Evolutionary conservation across 2,797 vertebrate genomes (phyloP).

Genomic region (Erithacus rubecula): DNA sequence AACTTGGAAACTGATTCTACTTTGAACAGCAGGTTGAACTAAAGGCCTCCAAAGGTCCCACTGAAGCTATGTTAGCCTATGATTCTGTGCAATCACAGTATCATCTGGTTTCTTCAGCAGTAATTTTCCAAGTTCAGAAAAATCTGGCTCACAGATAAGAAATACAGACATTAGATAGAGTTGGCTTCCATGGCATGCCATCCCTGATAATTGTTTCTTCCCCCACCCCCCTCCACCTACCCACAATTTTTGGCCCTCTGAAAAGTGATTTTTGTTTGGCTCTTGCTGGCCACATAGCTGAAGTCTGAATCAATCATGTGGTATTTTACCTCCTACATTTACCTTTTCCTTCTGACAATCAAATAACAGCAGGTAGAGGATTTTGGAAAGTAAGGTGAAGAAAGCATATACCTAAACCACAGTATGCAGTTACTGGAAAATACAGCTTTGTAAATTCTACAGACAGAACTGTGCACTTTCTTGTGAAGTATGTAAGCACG

Average conservation of each 20-base stretch:
- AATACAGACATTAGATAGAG: not conserved
- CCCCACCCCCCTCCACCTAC: fast-evolving
- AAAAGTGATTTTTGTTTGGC: not conserved
- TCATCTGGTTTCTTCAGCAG: not conserved
- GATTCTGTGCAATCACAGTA: not conserved
- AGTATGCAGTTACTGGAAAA: not conserved
- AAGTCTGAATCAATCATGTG: not conserved
- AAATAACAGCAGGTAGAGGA: not conserved
- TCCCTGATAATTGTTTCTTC: not conserved
- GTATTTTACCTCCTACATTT: not conserved
- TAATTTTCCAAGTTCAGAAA: not conserved
- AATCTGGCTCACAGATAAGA: not conserved
- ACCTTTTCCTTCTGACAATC: not conserved
- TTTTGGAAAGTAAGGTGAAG: not conserved
- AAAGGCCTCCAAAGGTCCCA: not conserved
- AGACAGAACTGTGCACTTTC: not conserved
- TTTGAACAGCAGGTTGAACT: not conserved
- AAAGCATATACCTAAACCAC: not conserved
- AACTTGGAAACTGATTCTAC: not conserved
- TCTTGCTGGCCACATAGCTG: not conserved
- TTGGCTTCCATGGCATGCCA: not conserved
- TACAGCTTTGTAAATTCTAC: not conserved
- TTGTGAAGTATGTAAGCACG: not conserved
- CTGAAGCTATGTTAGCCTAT: not conserved
- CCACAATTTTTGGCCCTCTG: not conserved